Evolutionary conservation across 2,797 vertebrate genomes (phyloP).

Genomic region (Babyrousa celebensis): DNA sequence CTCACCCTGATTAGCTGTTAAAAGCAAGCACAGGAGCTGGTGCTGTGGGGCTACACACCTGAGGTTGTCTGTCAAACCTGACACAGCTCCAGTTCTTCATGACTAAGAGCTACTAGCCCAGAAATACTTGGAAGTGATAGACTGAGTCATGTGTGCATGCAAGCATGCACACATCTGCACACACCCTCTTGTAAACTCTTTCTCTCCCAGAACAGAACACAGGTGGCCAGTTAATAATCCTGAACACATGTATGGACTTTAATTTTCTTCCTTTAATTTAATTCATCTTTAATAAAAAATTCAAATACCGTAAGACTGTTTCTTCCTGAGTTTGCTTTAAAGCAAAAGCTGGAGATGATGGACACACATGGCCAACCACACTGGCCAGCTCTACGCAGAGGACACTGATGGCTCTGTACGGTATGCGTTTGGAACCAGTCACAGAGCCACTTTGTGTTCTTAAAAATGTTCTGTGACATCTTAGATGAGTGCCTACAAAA

Average conservation of each 20-base stretch:
- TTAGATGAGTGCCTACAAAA: constrained; percentile 13
- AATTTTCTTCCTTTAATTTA: constrained; percentile 44
- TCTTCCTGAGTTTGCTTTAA: neutral
- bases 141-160: neutral
- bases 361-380: neutral
- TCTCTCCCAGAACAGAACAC: neutral
- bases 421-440: neutral
- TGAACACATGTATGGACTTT: neutral
- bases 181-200: neutral
- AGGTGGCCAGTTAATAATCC: neutral
- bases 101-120: neutral
- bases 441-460: neutral
- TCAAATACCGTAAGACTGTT: neutral
- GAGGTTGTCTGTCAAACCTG: constrained; percentile 45
- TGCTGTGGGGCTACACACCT: neutral
- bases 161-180: neutral
- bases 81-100: neutral
- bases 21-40: neutral
- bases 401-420: neutral
- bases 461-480: constrained; percentile 5
- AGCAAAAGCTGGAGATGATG: neutral
- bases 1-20: constrained; percentile 24
- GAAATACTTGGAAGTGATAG: neutral
- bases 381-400: neutral
- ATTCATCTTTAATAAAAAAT: constrained; percentile 28